Percentiles rank a stretch among this genome's conserved stretches.
Conservation (phyloP, 2,113 vertebrate species). For the Emydura subglobosa region DNA sequence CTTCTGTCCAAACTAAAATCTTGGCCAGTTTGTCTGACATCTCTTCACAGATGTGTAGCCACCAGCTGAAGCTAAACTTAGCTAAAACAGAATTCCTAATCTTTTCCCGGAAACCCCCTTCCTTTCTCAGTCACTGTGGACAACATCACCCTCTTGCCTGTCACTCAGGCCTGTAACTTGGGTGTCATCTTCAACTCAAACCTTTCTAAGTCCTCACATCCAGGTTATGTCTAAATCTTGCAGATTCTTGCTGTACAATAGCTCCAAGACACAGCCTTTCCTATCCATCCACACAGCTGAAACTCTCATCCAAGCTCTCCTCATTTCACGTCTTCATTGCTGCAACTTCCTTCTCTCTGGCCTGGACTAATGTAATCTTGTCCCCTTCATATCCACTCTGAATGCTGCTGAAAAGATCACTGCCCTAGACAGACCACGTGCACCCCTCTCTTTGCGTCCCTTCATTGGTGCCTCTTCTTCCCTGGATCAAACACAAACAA, state of each 20-base stretch:
- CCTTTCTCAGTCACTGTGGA: not conserved
- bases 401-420: not conserved
- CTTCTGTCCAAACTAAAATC: not conserved
- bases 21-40: not conserved
- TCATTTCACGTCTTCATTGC: not conserved
- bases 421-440: not conserved
- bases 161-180: not conserved
- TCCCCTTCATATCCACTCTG: not conserved
- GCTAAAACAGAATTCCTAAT: not conserved
- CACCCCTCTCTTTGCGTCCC: not conserved
- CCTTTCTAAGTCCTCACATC: not conserved
- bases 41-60: not conserved
- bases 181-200: not conserved
- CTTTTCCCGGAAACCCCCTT: not conserved
- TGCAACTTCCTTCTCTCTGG: not conserved
- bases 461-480: not conserved
- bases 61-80: not conserved
- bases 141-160: not conserved
- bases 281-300: too few relatives aligned
- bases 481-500: not conserved
- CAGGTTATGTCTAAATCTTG: not conserved
- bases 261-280: not conserved
- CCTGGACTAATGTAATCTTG: not conserved
- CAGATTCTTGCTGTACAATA: not conserved
- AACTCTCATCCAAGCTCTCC: not conserved